Percentiles rank a stretch among this genome's conserved stretches.
These are phyloP conservation scores for Catharus bicknelli DNA, from an alignment of 2,113 vertebrate species.

Conservation along the genomic window DNA sequence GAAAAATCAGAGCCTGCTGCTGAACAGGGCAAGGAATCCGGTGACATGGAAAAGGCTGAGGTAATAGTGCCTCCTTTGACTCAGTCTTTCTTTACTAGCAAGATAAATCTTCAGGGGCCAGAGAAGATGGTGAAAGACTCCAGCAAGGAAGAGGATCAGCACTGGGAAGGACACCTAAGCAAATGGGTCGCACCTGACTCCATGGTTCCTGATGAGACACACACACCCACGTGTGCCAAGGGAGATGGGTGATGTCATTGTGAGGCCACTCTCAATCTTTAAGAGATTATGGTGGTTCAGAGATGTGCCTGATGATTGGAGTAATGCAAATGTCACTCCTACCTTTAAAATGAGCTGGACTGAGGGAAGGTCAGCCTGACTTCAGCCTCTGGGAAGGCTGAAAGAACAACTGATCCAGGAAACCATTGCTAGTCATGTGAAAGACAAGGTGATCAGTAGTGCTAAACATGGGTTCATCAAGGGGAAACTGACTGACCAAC, in stretches of 20 bases:
- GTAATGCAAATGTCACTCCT: not conserved
- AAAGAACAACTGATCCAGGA: not conserved
- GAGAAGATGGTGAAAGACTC: not conserved
- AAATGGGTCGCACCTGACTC: not conserved
- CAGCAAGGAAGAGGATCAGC: not conserved
- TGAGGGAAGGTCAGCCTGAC: not conserved
- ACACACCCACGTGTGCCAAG: not conserved
- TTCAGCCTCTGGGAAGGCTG: not conserved
- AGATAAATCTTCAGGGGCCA: not conserved
- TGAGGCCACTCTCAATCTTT: not conserved
- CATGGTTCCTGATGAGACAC: not conserved
- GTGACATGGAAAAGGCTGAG: not conserved
- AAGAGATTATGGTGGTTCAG: not conserved
- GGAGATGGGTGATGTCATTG: not conserved
- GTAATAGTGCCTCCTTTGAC: not conserved
- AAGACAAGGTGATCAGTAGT: not conserved
- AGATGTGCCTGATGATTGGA: not conserved
- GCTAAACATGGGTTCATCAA: not conserved
- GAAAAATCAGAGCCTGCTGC: not conserved
- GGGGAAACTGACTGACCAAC: not conserved
- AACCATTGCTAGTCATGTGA: not conserved
- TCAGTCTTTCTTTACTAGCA: not conserved
- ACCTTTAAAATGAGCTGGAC: not conserved
- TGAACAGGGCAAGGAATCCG: not conserved
- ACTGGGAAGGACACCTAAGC: not conserved